Conservation (phyloP, 2,797 vertebrate species). For the Cossypha polioptera region DNA sequence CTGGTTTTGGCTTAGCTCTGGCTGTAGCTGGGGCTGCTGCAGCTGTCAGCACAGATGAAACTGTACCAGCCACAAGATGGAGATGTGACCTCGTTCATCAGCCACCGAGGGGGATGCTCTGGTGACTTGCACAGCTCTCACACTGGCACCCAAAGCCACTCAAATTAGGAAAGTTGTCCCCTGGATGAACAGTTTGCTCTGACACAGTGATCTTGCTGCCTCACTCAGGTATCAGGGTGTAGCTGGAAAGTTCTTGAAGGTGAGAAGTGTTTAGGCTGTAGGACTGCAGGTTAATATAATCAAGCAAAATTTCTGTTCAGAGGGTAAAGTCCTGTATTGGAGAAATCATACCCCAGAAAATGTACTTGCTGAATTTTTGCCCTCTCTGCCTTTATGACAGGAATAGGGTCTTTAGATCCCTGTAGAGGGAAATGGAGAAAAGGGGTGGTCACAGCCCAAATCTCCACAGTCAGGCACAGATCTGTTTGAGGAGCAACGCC, state of each 20-base stretch:
- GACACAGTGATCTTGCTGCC: not conserved
- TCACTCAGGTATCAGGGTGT: not conserved
- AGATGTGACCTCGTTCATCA: not conserved
- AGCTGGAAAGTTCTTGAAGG: not conserved
- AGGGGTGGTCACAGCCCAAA: not conserved
- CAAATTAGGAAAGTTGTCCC: not conserved
- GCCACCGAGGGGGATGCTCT: accelerated
- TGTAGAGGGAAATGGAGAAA: not conserved
- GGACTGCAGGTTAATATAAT: not conserved
- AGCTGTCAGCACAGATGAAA: not conserved
- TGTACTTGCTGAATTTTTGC: not conserved
- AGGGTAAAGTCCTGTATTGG: not conserved
- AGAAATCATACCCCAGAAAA: not conserved
- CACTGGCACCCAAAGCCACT: not conserved
- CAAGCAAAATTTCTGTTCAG: not conserved
- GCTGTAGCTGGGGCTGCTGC: not conserved
- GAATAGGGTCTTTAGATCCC: not conserved
- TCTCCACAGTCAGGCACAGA: not conserved
- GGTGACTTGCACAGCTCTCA: not conserved
- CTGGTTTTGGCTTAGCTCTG: not conserved
- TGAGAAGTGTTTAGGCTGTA: not conserved
- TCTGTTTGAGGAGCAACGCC: not conserved
- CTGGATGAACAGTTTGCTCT: not conserved
- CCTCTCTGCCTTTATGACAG: not conserved
- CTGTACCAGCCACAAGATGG: conserved; percentile 43